Evolutionary conservation across 1,140 invertebrate genomes (phyloP).

Genomic region (Ceratoteleas bidentatus): DNA sequence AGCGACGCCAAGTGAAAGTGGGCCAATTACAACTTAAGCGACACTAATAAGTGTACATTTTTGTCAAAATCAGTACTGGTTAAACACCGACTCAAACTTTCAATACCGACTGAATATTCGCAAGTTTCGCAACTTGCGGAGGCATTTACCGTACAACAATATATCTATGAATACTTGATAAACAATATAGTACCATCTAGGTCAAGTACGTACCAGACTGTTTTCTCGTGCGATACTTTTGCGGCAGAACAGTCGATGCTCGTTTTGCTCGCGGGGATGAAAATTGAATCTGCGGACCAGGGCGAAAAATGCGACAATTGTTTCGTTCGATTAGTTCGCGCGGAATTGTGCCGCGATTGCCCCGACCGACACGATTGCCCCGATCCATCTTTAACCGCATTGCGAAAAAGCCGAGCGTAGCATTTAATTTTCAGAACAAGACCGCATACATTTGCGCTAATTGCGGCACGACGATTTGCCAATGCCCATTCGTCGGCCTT

Average conservation of each 20-base stretch:
- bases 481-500: slow-evolving; percentile 22
- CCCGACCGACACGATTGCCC: too few species aligned
- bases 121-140: slow-evolving; percentile 30
- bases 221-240: slow-evolving; percentile 49
- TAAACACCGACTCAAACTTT: neutral
- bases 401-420: neutral
- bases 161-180: slow-evolving; percentile 52
- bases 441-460: slow-evolving; percentile 19
- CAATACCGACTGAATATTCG: slow-evolving; percentile 20
- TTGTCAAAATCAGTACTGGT: neutral
- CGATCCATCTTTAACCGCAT: neutral
- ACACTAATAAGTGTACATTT: neutral
- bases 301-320: too few species aligned
- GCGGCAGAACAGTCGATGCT: slow-evolving; percentile 16
- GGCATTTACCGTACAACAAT: slow-evolving; percentile 37
- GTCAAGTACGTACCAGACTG: slow-evolving; percentile 47
- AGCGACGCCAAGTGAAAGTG: too few species aligned
- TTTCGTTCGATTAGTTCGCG: too few species aligned
- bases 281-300: too few species aligned
- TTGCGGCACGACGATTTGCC: slow-evolving; percentile 24
- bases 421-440: neutral
- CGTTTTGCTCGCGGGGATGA: too few species aligned
- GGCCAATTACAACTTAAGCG: too few species aligned
- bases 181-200: slow-evolving; percentile 52
- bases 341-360: too few species aligned